Base-by-base conservation (phyloP, 2,113 vertebrate species). In the Hydropotes inermis region DNA sequence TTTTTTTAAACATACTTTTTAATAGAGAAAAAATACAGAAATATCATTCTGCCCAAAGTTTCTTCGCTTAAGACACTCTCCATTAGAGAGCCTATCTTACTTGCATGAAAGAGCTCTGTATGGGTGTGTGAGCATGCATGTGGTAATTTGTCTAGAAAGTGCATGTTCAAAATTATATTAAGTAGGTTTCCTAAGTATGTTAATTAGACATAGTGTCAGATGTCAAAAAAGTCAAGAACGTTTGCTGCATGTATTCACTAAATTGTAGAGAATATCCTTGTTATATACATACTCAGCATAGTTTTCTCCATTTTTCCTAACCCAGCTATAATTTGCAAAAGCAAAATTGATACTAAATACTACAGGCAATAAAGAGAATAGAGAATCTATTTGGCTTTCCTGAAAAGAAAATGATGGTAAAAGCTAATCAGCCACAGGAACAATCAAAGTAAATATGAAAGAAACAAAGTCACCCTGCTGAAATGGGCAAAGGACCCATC, bases 1-100 rank as follows among this genome's bases (percentile, higher is more conserved):
- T 94, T 81, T 93, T 96, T 90, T 85, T 94, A 50, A 94, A 58
- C 90, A 7, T 15, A 16, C 23, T 54, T 98, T 87, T 92, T 85
- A 93, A 87, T 81, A 97, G 52, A 97, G 52, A 76, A 92, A 57
- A 90, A 94, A 86, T 70, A 47, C 43, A 74, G 19, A 97, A 94
- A 43, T 74, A 82, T 91, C 47, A 82, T 9, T 57, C n/a, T 81
- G n/a, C 17, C 43, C 47, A 84, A 98, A 87, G 33, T 28, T 33
- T 25, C 54, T 76, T 27, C 64, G n/a, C 36, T 36, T 79, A 55
- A 70, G 27, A 61, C 27, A 8, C 3, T 85, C 3, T 43, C 0
- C 21, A 12, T 39, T 85, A 39, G 74, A 30, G 0, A 64, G 50
- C 11, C 11, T 78, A 30, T 28, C 45, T 2, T 54, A 81, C 9